Base-by-base conservation (phyloP, 2,888 invertebrate species). In the Phasia obesa region DNA sequence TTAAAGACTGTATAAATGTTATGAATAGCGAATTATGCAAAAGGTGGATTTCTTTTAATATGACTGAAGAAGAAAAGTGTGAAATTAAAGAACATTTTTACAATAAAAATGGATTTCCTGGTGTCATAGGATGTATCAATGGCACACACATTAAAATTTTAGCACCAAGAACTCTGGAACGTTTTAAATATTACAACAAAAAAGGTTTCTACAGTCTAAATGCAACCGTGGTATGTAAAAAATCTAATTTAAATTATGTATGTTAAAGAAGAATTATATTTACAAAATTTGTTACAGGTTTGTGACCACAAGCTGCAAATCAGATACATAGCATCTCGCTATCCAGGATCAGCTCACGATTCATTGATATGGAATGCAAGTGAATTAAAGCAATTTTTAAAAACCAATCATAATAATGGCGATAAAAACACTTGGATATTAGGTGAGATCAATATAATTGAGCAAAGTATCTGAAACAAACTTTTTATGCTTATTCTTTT, bases 381-480 rank as follows among this genome's bases (percentile, higher is more conserved):
- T 55, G 17, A 55, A n/a, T 55, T 55, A n/a, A 53, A 53, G 53
- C 25, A 53, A 15, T 53, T 27, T 27, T 55, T 55, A 55, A 55
- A 27, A 55, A n/a, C 6, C 4, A 27, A 4, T 27, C n/a, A 55
- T 27, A 27, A 27, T 17, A 55, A 55, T 55, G 27, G 27, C n/a
- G 17, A 55, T n/a, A 27, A 27, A 27, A 27, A n/a, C n/a, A n/a
- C 27, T 9, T 55, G 55, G 27, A 19, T 49, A 49, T 49, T 21
- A 2, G 21, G 5, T 49, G 7, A 49, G 2, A 21, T 6, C 49
- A 49, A 49, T 17, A 49, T 49, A 49, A 49, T 17, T 49, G 11
- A 19, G 31, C 31, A 38, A 38, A 38, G 13, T 38, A 38, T 38
- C 6, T 38, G 13, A 11, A 38, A 9, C 31, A 31, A 31, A 31